phyloP scores from a whole-genome alignment of 2,888 invertebrate genomes.

The Romanomermis culicivorax region DNA sequence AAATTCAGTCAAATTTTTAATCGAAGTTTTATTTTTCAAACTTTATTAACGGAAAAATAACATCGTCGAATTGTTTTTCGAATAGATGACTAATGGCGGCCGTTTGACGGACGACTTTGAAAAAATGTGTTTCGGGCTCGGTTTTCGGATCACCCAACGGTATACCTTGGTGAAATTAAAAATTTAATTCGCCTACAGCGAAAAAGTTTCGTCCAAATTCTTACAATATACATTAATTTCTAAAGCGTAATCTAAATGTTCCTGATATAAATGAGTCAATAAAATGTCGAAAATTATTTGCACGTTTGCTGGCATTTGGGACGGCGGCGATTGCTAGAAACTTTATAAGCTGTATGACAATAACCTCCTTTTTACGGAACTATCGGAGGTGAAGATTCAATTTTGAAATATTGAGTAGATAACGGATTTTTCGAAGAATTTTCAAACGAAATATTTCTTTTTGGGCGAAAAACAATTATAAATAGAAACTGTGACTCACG shows the following conservation, averaged over 20 bases:
- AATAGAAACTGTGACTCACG: slow-evolving; percentile 36
- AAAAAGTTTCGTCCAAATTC: background rate
- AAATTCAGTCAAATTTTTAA: no score
- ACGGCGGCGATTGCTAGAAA: slow-evolving; percentile 42
- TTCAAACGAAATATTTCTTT: no score
- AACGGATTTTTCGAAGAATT: no score
- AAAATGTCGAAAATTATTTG: slow-evolving; percentile 52
- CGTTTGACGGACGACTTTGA: slow-evolving; percentile 70
- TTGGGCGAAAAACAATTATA: no score
- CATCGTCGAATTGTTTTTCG: slow-evolving; percentile 74
- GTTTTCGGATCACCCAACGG: slow-evolving; percentile 51
- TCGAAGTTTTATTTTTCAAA: slow-evolving; percentile 34
- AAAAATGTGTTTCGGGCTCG: slow-evolving; percentile 72
- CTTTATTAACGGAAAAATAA: slow-evolving; percentile 64
- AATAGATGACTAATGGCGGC: slow-evolving; percentile 77
- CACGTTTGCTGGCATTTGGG: slow-evolving; percentile 53
- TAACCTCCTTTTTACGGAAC: no score
- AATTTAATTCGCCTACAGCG: no score
- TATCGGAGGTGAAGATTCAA: no score
- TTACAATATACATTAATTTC: slow-evolving; percentile 56
- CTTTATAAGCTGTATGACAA: background rate
- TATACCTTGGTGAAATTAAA: slow-evolving; percentile 28
- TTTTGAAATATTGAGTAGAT: no score
- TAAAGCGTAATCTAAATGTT: slow-evolving; percentile 87
- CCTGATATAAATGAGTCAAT: slow-evolving; percentile 57